A percentile compares a stretch with the other conserved stretches of the same genome.
Evolutionary conservation across 2,888 invertebrate genomes (phyloP).

Genomic region (Pheosia tremula): DNA sequence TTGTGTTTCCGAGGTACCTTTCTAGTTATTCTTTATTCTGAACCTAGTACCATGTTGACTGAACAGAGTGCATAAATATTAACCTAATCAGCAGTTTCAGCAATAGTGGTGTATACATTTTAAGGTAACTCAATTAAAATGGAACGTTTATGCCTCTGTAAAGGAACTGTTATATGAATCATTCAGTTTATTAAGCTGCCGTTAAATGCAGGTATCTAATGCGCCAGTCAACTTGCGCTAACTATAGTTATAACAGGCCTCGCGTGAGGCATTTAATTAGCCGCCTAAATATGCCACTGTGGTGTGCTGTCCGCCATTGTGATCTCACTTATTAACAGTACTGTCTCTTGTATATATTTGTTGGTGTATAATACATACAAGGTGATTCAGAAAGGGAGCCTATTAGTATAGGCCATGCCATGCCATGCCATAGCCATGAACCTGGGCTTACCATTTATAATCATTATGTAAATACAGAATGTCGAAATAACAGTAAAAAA

Average conservation of each 20-base stretch:
- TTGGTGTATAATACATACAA: too few species aligned
- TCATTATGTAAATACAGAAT: too few species aligned
- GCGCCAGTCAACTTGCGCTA: conserved; percentile 40
- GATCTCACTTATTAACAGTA: background rate
- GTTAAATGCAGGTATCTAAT: conserved; percentile 45
- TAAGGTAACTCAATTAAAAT: conserved; percentile 49
- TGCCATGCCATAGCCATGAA: too few species aligned
- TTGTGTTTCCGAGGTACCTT: too few species aligned
- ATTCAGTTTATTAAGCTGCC: conserved; percentile 49
- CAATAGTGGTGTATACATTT: conserved; percentile 44
- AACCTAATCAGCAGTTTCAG: conserved; percentile 21
- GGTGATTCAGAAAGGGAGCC: too few species aligned
- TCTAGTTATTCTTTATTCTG: background rate
- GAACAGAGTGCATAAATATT: conserved; percentile 30
- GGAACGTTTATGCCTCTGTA: conserved; percentile 30
- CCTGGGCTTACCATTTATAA: too few species aligned
- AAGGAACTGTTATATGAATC: conserved; percentile 46
- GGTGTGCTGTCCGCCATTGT: conserved; percentile 12
- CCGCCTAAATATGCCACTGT: conserved; percentile 19
- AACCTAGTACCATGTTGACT: background rate
- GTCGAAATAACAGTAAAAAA: too few species aligned
- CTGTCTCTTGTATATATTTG: background rate
- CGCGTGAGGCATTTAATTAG: conserved; percentile 47
- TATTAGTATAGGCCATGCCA: too few species aligned
- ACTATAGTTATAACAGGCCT: conserved; percentile 23